Base-by-base conservation (phyloP, 1,140 invertebrate species). In the Scaptomyza pallida region DNA sequence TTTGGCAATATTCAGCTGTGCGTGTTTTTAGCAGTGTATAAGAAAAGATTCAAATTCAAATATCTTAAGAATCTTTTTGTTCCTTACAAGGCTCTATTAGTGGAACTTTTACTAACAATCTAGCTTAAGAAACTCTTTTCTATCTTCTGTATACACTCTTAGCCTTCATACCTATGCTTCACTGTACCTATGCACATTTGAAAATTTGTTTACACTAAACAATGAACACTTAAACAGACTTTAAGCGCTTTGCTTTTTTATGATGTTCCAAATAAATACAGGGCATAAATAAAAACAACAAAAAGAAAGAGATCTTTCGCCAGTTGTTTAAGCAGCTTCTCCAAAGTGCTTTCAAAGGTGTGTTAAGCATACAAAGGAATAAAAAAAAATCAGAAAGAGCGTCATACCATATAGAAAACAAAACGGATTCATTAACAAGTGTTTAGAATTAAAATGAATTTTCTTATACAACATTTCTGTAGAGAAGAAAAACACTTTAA, bases 211-310 rank as follows among this genome's bases (percentile, higher is more conserved):
- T 86, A 86, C 71, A 59, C 70, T 63, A 61, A 52, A 26, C 68
- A 82, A 86, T 86, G 77, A 68, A 68, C 81, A 78, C 81, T 86
- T 86, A 78, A 88, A 88, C 59, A 63, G 51, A 59, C 60, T 86
- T 78, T 78, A 81, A 88, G 74, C 77, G 72, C 74, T 69, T 70
- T 70, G 62, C 68, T 62, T 47, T 72, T 86, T 88, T 81, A 86
- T 68, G 81, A 69, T 77, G 21, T 77, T 88, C 60, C 67, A 88
- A 86, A 86, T 81, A 85, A 81, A 86, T 85, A 65, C 51, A 57
- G 45, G 45, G 44, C 65, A 70, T 78, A 78, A 61, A 78, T 55
- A 45, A 61, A 33, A 63, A 73, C 30, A 78, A 55, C 63, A 65
- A n/a, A n/a, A n/a, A n/a, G n/a, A 65, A 33, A 48, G n/a, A 40